Evolutionary conservation across 1,140 invertebrate species (phyloP).

Genomic region (Coenobita brevimanus): DNA sequence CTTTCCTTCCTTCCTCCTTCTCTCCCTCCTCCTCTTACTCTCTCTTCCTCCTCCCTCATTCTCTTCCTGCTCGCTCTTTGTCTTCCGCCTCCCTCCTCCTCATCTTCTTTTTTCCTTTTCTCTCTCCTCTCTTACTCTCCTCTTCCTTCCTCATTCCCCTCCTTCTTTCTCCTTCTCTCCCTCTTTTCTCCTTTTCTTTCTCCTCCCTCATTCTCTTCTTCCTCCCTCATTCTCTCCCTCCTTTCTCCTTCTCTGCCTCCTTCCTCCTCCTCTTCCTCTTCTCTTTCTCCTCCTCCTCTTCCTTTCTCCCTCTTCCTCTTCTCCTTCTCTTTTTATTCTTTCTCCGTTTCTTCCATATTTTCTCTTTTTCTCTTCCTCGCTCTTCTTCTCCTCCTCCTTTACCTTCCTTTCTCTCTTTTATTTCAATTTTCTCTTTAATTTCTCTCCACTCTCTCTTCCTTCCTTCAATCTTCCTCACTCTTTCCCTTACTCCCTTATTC

Average conservation of each 20-base stretch:
- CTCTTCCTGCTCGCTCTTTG: background rate
- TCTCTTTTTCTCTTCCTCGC: background rate
- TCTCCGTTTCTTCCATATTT: background rate
- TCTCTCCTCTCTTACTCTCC: too few relatives aligned
- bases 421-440: background rate
- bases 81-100: background rate
- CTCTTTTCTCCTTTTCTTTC: too few relatives aligned
- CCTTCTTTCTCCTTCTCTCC: background rate
- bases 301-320: too few relatives aligned
- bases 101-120: background rate
- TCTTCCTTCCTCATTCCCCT: too few relatives aligned
- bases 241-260: too few relatives aligned
- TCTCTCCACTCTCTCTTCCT: background rate
- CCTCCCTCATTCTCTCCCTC: too few relatives aligned
- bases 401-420: background rate
- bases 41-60: background rate
- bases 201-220: too few relatives aligned
- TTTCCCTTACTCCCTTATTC: too few relatives aligned
- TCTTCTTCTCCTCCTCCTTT: background rate
- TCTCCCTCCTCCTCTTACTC: background rate
- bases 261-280: too few relatives aligned
- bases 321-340: background rate
- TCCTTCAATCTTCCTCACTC: background rate
- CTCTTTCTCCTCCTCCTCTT: too few relatives aligned
- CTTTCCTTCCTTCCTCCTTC: background rate